Conservation (phyloP, 2,797 vertebrate species). For the Enteromius viviparus region DNA sequence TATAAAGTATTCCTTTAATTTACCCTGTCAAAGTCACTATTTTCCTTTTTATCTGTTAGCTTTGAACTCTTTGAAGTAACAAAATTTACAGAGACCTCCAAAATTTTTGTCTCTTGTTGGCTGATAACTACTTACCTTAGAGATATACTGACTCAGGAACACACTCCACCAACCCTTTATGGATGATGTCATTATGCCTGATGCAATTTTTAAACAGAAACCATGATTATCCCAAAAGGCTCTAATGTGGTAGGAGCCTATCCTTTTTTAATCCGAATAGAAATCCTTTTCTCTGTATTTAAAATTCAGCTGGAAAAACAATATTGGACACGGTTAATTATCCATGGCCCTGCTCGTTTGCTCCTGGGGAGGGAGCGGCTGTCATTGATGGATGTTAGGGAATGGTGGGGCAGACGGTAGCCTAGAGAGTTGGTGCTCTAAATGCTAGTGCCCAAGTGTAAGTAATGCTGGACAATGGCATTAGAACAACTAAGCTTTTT, state of each 20-base stretch:
- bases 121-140: background rate
- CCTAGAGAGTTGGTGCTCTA: background rate
- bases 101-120: background rate
- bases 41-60: background rate
- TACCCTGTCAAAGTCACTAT: background rate
- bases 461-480: background rate
- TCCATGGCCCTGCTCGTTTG: slow-evolving; percentile 30
- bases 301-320: slow-evolving; percentile 58
- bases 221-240: slow-evolving; percentile 50
- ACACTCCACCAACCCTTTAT: background rate
- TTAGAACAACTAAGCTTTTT: background rate
- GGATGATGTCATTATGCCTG: slow-evolving; percentile 49
- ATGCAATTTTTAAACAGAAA: slow-evolving; percentile 42
- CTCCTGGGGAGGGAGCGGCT: slow-evolving; percentile 51
- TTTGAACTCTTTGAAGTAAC: background rate
- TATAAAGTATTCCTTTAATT: slow-evolving; percentile 11
- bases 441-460: background rate
- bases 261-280: slow-evolving; percentile 49
- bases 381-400: slow-evolving; percentile 59
- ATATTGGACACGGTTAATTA: slow-evolving; percentile 56
- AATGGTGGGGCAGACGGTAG: background rate
- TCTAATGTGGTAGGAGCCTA: slow-evolving; percentile 38
- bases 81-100: background rate
- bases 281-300: slow-evolving; percentile 57
- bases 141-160: background rate